Evolutionary conservation across 1,140 invertebrate genomes (phyloP), one percentile per base, ranked within the genome.

Genomic region (Drosophila virilis): DNA sequence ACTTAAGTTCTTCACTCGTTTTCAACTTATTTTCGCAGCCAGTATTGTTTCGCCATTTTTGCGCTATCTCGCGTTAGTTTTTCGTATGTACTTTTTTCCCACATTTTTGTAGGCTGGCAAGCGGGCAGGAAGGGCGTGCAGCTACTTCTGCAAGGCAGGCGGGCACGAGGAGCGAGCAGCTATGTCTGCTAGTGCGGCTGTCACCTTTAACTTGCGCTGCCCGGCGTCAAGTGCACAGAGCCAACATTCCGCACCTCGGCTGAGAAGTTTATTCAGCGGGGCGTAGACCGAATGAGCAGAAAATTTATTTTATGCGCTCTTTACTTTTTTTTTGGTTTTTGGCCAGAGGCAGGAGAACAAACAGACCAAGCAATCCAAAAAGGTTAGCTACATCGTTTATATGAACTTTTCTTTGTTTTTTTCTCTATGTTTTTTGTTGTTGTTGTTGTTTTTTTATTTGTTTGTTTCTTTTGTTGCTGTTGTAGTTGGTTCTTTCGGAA

Each of bases 291-390:
- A 59, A 59, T 59, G 55, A 72, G 51, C 54, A 55, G 69, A 78
- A 84, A 80, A 88, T 88, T 88, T 88, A 88, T 89, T 89, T 89
- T 78, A 88, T 80, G 80, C 80, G 81, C 80, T 79, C 38, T 83
- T 77, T 80, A 76, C 43, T 22, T 22, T 22, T 50, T 22, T 28
- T 28, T 28, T 28, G 55, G 55, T 22, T 28, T 28, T 28, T 28
- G 55, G 57, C 45, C 72, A 74, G 72, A n/a, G 58, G 37, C 48
- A 52, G 46, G 6, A 12, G 9, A 13, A 48, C 46, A 68, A 58
- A 61, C 35, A 61, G 64, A 42, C 54, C 48, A 70, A 51, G 58
- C 50, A 66, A 69, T 66, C 62, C 60, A 77, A 77, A 79, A 78
- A 85, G 77, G 81, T 74, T 80, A 80, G 77, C 74, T 72, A 59